Conservation (phyloP, 2,888 invertebrate species). For the Cyaniris semiargus region DNA sequence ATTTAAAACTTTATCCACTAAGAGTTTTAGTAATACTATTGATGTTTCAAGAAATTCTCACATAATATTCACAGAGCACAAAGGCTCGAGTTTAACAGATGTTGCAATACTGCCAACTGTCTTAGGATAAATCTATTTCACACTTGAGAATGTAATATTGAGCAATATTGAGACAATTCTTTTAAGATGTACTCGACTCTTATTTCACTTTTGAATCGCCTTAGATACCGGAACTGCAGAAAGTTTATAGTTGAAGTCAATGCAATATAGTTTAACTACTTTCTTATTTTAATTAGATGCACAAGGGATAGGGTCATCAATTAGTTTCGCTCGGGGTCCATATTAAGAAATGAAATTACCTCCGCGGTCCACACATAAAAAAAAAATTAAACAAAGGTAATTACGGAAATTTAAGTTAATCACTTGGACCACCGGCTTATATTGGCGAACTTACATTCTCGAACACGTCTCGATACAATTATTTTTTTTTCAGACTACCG, state of each 20-base stretch:
- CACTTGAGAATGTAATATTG: conserved; percentile 9
- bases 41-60: background rate
- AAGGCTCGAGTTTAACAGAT: background rate
- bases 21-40: background rate
- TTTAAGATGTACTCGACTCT: background rate
- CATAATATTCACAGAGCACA: background rate
- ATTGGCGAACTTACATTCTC: too few relatives aligned
- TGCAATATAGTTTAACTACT: too few relatives aligned
- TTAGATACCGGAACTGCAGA: background rate
- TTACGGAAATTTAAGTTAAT: too few relatives aligned
- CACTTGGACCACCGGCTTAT: too few relatives aligned
- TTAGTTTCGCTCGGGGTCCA: too few relatives aligned
- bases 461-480: too few relatives aligned
- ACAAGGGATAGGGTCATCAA: too few relatives aligned
- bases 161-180: conserved; percentile 6
- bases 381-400: too few relatives aligned
- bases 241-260: background rate
- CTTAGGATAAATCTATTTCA: background rate
- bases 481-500: too few relatives aligned
- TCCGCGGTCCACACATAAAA: too few relatives aligned
- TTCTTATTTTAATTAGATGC: too few relatives aligned
- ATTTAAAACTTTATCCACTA: background rate
- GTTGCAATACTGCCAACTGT: conserved; percentile 11
- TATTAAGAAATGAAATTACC: too few relatives aligned
- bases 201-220: background rate